phyloP scores from a whole-genome alignment of 2,888 invertebrate genomes.

The Lobophora halterata region DNA sequence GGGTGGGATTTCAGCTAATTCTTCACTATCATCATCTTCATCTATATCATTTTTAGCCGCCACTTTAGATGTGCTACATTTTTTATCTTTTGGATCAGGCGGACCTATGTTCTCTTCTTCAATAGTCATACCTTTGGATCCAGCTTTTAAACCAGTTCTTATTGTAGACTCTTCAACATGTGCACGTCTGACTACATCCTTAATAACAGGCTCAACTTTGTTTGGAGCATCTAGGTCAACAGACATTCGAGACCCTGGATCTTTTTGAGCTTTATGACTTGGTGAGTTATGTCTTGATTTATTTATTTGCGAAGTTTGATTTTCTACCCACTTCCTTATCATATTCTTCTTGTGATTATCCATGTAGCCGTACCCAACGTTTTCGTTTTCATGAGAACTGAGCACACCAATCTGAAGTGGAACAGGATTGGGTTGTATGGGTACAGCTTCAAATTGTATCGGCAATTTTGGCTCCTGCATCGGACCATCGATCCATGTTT shows the following conservation, averaged over 20 bases:
- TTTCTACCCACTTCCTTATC: conserved; percentile 96
- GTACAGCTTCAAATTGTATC: conserved; percentile 68
- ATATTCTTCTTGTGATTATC: conserved; percentile 95
- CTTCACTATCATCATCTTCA: conserved; percentile 90
- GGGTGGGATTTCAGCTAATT: conserved; percentile 89
- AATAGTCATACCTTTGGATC: conserved; percentile 70
- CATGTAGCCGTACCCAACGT: conserved; percentile 91
- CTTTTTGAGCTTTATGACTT: conserved; percentile 63
- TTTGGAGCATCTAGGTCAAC: conserved; percentile 58
- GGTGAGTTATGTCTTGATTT: conserved; percentile 82
- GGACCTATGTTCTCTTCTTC: conserved; percentile 73
- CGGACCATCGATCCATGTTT: conserved; percentile 98
- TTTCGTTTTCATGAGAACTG: conserved; percentile 71
- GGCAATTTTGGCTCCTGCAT: conserved; percentile 84
- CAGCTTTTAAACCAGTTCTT: conserved; percentile 81
- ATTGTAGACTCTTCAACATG: conserved; percentile 82
- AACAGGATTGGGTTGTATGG: conserved; percentile 81
- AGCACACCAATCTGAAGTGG: conserved; percentile 68
- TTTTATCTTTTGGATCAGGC: conserved; percentile 58
- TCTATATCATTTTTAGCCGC: conserved; percentile 76
- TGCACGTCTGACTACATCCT: conserved; percentile 77
- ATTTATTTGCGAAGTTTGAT: conserved; percentile 91
- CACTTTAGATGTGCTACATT: conserved; percentile 51
- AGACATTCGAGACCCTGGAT: conserved; percentile 45
- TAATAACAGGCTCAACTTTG: conserved; percentile 70